These are phyloP conservation scores for Troilus luridus DNA, from an alignment of 2,888 invertebrate species.

Conservation along the genomic window DNA sequence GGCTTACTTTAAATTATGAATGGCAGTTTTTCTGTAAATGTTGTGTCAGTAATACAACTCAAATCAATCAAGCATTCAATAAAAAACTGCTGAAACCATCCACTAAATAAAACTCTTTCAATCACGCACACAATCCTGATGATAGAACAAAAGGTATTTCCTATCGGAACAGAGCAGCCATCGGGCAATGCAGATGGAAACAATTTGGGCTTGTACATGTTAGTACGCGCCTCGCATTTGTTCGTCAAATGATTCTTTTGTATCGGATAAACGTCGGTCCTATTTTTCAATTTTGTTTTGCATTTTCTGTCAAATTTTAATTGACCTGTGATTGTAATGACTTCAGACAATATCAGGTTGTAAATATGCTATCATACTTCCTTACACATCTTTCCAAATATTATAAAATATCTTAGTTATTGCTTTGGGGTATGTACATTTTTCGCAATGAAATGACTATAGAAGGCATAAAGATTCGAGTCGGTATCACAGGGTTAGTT, in stretches of 20 bases:
- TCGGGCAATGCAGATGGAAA: not conserved
- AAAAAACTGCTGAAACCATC: not conserved
- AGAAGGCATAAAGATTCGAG: too few relatives aligned
- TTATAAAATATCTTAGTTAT: too few relatives aligned
- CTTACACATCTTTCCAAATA: too few relatives aligned
- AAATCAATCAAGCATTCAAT: not conserved
- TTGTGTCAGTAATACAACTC: not conserved
- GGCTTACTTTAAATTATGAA: not conserved
- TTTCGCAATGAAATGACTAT: too few relatives aligned
- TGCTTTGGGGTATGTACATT: too few relatives aligned
- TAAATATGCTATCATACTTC: too few relatives aligned
- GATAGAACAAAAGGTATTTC: not conserved
- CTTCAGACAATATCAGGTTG: too few relatives aligned
- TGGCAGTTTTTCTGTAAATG: not conserved
- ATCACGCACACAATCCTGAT: not conserved
- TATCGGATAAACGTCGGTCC: not conserved
- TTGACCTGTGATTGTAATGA: too few relatives aligned
- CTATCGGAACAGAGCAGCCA: not conserved
- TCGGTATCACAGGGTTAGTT: too few relatives aligned
- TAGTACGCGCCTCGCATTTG: not conserved
- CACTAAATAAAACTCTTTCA: not conserved
- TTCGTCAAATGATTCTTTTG: constrained; percentile 2
- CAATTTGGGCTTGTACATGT: not conserved
- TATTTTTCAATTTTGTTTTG: not conserved
- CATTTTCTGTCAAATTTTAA: too few relatives aligned